Evolutionary conservation across 2,888 invertebrate genomes (phyloP).

Genomic region (Chrysolina oricalcia): DNA sequence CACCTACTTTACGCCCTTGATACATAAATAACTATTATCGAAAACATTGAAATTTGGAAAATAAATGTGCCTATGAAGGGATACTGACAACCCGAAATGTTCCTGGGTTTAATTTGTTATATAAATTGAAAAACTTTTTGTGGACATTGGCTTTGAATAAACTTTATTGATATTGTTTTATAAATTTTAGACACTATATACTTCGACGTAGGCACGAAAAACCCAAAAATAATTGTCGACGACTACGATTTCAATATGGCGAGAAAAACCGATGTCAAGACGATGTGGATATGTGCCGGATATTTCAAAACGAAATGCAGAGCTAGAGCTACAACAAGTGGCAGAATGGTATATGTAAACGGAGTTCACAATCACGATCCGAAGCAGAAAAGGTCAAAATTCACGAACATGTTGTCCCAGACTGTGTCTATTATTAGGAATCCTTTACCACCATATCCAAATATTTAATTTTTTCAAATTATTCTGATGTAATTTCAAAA

Average conservation of each 20-base stretch:
- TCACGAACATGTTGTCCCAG: constrained; percentile 60
- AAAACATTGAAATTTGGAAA: too few species aligned
- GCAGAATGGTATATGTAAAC: constrained; percentile 58
- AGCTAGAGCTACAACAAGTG: constrained; percentile 59
- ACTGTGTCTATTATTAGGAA: constrained; percentile 56
- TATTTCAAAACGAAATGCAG: constrained; percentile 62
- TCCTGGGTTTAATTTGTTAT: too few species aligned
- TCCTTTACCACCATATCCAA: constrained; percentile 1
- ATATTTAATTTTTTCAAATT: background rate
- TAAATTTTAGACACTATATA: constrained; percentile 58
- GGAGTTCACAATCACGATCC: constrained; percentile 59
- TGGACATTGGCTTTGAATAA: background rate
- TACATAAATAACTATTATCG: too few species aligned
- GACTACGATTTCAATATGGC: constrained; percentile 61
- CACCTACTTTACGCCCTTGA: too few species aligned
- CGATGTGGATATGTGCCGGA: constrained; percentile 60
- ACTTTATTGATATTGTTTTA: constrained; percentile 4
- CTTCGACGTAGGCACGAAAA: constrained; percentile 59
- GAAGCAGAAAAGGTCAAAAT: constrained; percentile 51
- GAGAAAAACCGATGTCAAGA: constrained; percentile 58
- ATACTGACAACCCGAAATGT: too few species aligned
- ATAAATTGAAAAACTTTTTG: too few species aligned
- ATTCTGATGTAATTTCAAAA: background rate
- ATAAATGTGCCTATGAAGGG: too few species aligned
- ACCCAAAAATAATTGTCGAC: constrained; percentile 62